Evolutionary conservation across 2,113 vertebrate genomes (phyloP), one percentile per base, ranked within the genome.

Genomic region (Ciconia maguari): DNA sequence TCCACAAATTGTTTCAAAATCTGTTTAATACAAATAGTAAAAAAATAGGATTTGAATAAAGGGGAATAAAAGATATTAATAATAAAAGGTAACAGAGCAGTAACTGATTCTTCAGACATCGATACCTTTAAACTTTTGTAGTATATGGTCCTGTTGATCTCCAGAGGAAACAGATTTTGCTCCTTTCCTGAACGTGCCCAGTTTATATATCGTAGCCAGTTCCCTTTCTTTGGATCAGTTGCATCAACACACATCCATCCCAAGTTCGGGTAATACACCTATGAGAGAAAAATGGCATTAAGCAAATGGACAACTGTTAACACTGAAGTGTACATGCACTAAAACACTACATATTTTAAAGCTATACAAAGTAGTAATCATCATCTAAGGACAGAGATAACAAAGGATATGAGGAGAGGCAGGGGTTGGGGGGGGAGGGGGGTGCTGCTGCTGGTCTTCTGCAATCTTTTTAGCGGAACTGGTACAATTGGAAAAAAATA

Each of bases 241-340:
- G 99, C 99, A 51, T 99, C 99, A 10, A 99, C 98, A 96, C 99
- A 99, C 99, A 99, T 99, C 99, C 99, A 99, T 16, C 99, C 99
- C 94, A 99, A 83, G 41, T 99, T 98, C 20, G 99, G 99, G 94
- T 99, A 99, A 93, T 99, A 99, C 1, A 99, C 99, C 99, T 98
- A 97, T 1, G 57, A 46, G 70, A 42, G 12, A 83, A 22, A 84
- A 71, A 60, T 2, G 13, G 32, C 58, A 15, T 55, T 20, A 66
- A 48, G 38, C 57, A 34, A 7, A 65, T 1, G 10, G 44, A 76
- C n/a, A 82, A 4, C 62, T n/a, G 34, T 44, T 46, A 41, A 27
- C 30, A 0, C 41, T 9, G 46, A 46, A 9, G 2, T 0, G 15
- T 15, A 22, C 2, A 0, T 1, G 25, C 44, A 44, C 46, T 10